Evolutionary conservation across 2,888 invertebrate species (phyloP), one percentile per base, ranked within the genome.

Genomic region (Patella caerulea): DNA sequence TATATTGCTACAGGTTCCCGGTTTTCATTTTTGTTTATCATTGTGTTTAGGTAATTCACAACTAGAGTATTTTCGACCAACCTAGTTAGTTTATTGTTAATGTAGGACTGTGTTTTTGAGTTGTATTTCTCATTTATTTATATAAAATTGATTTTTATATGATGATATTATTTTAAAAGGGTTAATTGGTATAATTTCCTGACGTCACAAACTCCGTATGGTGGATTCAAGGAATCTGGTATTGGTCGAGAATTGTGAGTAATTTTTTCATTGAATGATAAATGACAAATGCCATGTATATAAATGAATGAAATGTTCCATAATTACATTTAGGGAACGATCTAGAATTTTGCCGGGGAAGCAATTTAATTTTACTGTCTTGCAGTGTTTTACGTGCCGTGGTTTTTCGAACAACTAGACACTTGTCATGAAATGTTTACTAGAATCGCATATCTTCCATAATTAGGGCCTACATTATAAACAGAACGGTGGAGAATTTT

Each of bases 151-250:
- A 45, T 45, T 45, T 7, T 45, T 45, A 7, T 45, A 1, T 7
- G 45, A 45, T 52, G 45, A 9, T 71, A 15, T 34, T 52, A 52
- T 79, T 79, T 77, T 72, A 56, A 78, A 78, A 78, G 78, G 78
- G 93, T 96, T 5, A 96, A 96, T 91, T 94, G 94, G 74, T 96
- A 95, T 86, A 94, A 95, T 86, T 93, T 94, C 74, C 93, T 95
- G 2, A 91, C 93, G 15, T 93, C 95, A 2, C 96, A 97, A 90
- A 95, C 95, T 70, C 97, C 97, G 17, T 97, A 97, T 90, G 97
- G 97, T 76, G 97, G 97, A 70, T 97, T 94, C 92, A 97, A 96
- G 78, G 94, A 95, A 87, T 96, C 96, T 53, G 97, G 97, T 74
- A 94, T 95, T 85, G 97, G 97, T 54, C 94, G 96, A 81, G 97